A percentile compares a stretch with the other conserved stretches of the same genome.
Evolutionary conservation across 2,888 invertebrate genomes (phyloP).

Genomic region (Dexiosoma caninum): DNA sequence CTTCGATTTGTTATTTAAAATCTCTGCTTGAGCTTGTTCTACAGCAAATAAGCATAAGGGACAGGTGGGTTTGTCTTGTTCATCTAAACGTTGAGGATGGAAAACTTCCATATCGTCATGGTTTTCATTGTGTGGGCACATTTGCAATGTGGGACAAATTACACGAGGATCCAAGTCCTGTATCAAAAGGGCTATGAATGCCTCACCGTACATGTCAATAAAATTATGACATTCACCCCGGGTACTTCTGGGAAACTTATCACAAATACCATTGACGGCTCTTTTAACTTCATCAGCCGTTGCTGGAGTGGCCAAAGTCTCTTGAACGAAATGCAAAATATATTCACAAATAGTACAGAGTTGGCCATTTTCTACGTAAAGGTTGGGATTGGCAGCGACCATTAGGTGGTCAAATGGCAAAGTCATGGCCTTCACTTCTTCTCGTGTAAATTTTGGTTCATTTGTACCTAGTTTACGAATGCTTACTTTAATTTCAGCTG

Average conservation of each 20-base stretch:
- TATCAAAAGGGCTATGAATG: conserved; percentile 86
- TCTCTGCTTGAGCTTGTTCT: conserved; percentile 84
- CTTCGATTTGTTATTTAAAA: conserved; percentile 87
- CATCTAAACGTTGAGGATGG: conserved; percentile 71
- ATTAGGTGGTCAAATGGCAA: conserved; percentile 79
- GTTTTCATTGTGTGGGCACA: conserved; percentile 81
- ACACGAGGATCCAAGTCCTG: conserved; percentile 79
- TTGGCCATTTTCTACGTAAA: conserved; percentile 77
- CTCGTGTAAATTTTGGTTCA: conserved; percentile 73
- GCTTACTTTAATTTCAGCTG: conserved; percentile 76
- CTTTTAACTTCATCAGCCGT: conserved; percentile 85
- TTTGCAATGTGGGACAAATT: conserved; percentile 83
- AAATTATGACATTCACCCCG: conserved; percentile 85
- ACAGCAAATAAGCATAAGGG: conserved; percentile 91
- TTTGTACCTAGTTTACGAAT: conserved; percentile 73
- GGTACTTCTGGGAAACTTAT: conserved; percentile 82
- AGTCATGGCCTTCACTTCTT: conserved; percentile 76
- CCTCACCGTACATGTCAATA: conserved; percentile 87
- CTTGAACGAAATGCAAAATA: conserved; percentile 87
- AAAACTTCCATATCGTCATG: conserved; percentile 80
- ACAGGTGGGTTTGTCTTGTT: conserved; percentile 83
- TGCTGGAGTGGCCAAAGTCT: conserved; percentile 82
- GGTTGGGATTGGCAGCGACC: conserved; percentile 75
- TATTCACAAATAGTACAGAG: conserved; percentile 90
- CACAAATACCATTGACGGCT: conserved; percentile 84